Evolutionary conservation across 2,113 vertebrate species (phyloP).

Genomic region (Ailuropoda melanoleuca): DNA sequence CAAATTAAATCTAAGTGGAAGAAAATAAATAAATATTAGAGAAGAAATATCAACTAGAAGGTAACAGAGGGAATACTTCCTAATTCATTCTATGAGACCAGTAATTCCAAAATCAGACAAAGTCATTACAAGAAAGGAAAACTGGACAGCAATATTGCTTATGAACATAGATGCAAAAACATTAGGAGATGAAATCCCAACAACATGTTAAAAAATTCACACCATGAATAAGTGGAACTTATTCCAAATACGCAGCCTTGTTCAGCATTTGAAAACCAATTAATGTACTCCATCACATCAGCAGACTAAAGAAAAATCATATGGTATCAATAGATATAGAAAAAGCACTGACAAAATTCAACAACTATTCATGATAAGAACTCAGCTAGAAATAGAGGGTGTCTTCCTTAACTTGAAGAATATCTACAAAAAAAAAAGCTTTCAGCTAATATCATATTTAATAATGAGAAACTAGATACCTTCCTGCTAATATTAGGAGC

Average conservation of each 20-base stretch:
- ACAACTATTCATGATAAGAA: neutral
- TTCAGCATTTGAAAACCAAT: constrained; percentile 23
- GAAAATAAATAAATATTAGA: neutral
- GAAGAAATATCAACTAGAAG: neutral
- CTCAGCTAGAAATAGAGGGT: neutral
- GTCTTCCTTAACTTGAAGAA: neutral
- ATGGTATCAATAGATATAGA: neutral
- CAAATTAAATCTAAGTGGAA: neutral
- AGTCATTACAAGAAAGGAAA: neutral
- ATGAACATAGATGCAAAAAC: neutral
- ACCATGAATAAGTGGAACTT: neutral
- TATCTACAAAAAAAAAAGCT: neutral
- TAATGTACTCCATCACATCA: constrained; percentile 28
- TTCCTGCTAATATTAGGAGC: neutral
- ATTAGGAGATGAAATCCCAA: neutral
- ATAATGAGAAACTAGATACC: neutral
- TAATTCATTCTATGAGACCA: neutral
- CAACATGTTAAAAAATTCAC: neutral
- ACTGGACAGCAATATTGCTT: neutral
- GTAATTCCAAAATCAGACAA: neutral
- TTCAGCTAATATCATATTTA: neutral
- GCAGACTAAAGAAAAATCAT: neutral
- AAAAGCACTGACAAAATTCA: neutral
- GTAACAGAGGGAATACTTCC: neutral
- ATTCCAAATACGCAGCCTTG: neutral